These are phyloP conservation scores for Myzus persicae DNA, from an alignment of 1,140 invertebrate species.

Conservation along the genomic window DNA sequence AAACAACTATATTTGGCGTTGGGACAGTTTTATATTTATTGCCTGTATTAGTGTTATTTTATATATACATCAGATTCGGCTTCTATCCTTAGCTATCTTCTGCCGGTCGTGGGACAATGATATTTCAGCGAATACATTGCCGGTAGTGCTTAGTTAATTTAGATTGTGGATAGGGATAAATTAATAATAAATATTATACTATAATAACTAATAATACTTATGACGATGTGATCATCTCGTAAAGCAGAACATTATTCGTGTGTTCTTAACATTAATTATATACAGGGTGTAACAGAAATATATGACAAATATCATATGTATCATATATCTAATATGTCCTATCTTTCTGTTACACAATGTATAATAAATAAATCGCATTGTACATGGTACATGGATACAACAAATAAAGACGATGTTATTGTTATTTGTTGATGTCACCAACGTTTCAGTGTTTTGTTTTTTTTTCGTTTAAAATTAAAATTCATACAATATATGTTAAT, in stretches of 20 bases:
- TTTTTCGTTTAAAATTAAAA: background rate
- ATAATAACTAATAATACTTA: background rate
- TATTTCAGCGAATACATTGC: background rate
- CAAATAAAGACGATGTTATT: background rate
- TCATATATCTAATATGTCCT: too few species aligned
- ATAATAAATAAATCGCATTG: too few species aligned
- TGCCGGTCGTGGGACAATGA: background rate
- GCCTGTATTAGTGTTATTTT: background rate
- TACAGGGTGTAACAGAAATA: too few species aligned
- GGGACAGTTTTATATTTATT: background rate
- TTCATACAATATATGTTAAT: background rate
- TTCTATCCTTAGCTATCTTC: background rate
- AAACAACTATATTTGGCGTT: background rate
- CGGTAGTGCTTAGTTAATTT: background rate
- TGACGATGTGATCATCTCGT: background rate
- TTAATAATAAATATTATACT: background rate
- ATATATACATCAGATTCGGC: background rate
- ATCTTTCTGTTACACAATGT: too few species aligned
- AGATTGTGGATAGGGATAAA: background rate
- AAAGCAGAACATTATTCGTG: background rate
- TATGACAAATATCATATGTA: too few species aligned
- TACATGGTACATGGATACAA: background rate
- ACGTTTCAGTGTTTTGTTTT: background rate
- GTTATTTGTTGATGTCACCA: background rate
- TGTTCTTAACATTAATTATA: too few species aligned